Conservation (phyloP, 2,888 invertebrate genomes). For the Galerucella nymphaeae region DNA sequence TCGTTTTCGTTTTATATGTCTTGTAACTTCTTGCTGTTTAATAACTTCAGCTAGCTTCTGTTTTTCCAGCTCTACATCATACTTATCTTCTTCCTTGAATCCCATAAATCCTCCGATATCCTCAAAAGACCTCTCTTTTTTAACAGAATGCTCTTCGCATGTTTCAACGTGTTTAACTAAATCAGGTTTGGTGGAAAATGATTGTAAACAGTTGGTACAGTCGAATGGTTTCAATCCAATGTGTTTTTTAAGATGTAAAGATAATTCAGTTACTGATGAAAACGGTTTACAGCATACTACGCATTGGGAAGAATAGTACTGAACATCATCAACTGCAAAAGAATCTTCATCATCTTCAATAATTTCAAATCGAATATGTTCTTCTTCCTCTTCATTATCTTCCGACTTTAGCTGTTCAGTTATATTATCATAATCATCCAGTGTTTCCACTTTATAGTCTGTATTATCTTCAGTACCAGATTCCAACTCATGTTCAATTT, state of each 20-base stretch:
- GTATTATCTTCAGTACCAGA: neutral
- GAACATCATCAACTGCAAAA: conserved; percentile 9
- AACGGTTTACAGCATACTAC: conserved; percentile 27
- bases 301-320: conserved; percentile 27
- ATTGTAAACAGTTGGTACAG: conserved; percentile 25
- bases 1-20: neutral
- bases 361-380: conserved; percentile 30
- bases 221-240: conserved; percentile 31
- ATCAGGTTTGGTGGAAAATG: conserved; percentile 26
- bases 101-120: neutral
- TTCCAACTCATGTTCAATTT: conserved; percentile 10
- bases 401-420: neutral
- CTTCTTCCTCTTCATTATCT: conserved; percentile 13
- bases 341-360: conserved; percentile 26
- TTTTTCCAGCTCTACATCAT: conserved; percentile 8
- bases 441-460: conserved; percentile 8
- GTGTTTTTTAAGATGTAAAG: conserved; percentile 29
- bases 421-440: neutral
- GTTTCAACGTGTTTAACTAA: conserved; percentile 23
- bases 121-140: neutral
- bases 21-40: conserved; percentile 6
- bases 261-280: conserved; percentile 19
- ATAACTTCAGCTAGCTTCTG: conserved; percentile 21
- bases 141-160: neutral
- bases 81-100: conserved; percentile 17